A percentile compares a stretch with the other conserved stretches of the same genome.
These are phyloP conservation scores for Eospalax fontanierii DNA, from an alignment of 2,797 vertebrate species.

Conservation along the genomic window DNA sequence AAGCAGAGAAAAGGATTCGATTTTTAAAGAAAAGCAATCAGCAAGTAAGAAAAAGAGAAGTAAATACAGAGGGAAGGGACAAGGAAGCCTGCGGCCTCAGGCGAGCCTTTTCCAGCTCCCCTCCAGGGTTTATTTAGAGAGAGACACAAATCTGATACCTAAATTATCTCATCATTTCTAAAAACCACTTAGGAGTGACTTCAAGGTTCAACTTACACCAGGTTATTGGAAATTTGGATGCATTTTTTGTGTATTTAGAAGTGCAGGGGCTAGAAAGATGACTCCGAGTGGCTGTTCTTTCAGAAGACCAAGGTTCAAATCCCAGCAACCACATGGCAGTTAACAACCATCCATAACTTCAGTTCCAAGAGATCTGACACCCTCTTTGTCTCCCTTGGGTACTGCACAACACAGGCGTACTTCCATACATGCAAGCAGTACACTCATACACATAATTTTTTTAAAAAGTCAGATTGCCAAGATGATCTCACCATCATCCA, in stretches of 20 bases:
- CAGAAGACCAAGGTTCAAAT: too few species aligned
- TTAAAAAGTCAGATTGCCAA: neutral
- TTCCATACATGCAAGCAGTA: too few species aligned
- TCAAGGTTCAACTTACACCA: neutral
- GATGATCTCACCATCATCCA: too few species aligned
- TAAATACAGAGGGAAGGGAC: constrained; percentile 6
- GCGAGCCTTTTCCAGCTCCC: neutral
- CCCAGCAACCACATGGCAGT: too few species aligned
- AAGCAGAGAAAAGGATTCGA: constrained; percentile 25
- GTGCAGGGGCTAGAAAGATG: too few species aligned
- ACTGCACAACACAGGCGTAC: too few species aligned
- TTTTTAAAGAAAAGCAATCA: neutral
- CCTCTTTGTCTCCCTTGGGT: too few species aligned
- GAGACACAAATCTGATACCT: neutral
- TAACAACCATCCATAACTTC: too few species aligned
- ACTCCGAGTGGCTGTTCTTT: neutral
- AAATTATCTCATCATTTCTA: constrained; percentile 38
- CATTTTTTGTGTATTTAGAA: neutral
- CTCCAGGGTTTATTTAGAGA: neutral
- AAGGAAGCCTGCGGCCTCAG: neutral
- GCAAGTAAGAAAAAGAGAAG: neutral
- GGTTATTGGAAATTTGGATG: neutral
- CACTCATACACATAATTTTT: too few species aligned
- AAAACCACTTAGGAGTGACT: neutral
- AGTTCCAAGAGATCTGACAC: too few species aligned